These are phyloP conservation scores for Meteorus colon DNA, from an alignment of 2,888 invertebrate genomes.

Conservation along the genomic window DNA sequence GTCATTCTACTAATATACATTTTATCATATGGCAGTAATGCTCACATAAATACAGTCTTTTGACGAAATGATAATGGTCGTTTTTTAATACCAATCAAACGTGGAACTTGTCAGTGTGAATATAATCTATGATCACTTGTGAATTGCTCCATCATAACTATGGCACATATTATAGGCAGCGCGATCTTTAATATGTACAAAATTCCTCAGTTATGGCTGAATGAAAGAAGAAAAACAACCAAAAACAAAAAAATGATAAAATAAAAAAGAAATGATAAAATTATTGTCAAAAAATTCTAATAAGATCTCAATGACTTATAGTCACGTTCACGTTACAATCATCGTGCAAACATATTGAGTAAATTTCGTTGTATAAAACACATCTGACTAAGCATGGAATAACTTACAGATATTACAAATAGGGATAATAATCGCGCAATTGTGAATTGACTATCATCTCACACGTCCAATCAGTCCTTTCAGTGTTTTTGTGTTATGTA, in stretches of 20 bases:
- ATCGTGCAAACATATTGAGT: constrained; percentile 26
- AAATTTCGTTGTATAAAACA: constrained; percentile 28
- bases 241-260: background rate
- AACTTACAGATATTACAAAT: constrained; percentile 13
- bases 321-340: background rate
- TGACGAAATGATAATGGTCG: background rate
- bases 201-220: constrained; percentile 12
- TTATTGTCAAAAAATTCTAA: constrained; percentile 41
- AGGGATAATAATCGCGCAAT: constrained; percentile 11
- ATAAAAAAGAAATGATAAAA: constrained; percentile 11
- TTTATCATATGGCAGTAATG: constrained; percentile 56
- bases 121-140: constrained; percentile 20
- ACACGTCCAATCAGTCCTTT: constrained; percentile 8
- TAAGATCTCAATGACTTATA: background rate
- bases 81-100: background rate
- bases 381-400: constrained; percentile 14
- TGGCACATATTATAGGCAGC: constrained; percentile 39
- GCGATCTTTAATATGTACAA: background rate
- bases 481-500: constrained; percentile 1
- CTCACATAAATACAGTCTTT: constrained; percentile 38
- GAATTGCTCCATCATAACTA: constrained; percentile 37
- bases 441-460: constrained; percentile 23
- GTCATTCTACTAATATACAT: constrained; percentile 42
- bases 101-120: constrained; percentile 1
- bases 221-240: constrained; percentile 17